These are phyloP conservation scores for Gallinago media DNA, from an alignment of 2,113 vertebrate species.

Conservation along the genomic window DNA sequence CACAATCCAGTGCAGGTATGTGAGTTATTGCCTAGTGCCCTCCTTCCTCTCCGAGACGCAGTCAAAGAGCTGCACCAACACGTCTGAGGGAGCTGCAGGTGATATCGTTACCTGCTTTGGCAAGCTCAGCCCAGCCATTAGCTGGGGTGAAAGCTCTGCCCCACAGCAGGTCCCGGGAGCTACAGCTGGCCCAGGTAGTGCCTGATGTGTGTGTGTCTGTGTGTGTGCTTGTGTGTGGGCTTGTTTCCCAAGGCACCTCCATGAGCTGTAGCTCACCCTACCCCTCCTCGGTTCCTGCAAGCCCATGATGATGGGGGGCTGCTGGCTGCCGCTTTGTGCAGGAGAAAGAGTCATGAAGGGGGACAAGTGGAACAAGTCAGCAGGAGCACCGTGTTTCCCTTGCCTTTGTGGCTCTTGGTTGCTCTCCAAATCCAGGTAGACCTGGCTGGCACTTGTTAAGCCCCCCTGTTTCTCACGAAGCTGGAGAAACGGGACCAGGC, in stretches of 20 bases:
- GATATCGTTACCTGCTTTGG: conserved; percentile 47
- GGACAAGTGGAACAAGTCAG: accelerated
- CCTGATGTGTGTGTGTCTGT: background rate
- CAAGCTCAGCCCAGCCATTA: background rate
- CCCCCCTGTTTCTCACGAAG: accelerated
- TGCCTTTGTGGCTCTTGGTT: background rate
- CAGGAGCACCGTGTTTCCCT: accelerated
- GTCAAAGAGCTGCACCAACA: conserved; percentile 58
- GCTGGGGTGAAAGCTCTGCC: background rate
- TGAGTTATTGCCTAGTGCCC: conserved; percentile 49
- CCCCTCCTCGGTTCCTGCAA: background rate
- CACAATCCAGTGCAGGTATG: conserved; percentile 56
- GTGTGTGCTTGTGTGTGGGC: background rate
- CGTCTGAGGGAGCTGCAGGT: conserved; percentile 45
- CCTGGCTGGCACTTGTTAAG: background rate
- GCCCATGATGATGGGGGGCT: background rate
- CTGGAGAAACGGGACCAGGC: background rate
- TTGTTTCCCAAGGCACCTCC: accelerated
- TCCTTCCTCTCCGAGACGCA: background rate
- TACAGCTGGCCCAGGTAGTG: background rate
- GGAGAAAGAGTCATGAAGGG: background rate
- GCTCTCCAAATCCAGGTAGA: background rate
- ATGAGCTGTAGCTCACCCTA: accelerated
- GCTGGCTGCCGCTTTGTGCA: background rate
- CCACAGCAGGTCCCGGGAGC: background rate